Base-by-base conservation (phyloP, 2,888 invertebrate genomes). In the Sphinx pinastri region DNA sequence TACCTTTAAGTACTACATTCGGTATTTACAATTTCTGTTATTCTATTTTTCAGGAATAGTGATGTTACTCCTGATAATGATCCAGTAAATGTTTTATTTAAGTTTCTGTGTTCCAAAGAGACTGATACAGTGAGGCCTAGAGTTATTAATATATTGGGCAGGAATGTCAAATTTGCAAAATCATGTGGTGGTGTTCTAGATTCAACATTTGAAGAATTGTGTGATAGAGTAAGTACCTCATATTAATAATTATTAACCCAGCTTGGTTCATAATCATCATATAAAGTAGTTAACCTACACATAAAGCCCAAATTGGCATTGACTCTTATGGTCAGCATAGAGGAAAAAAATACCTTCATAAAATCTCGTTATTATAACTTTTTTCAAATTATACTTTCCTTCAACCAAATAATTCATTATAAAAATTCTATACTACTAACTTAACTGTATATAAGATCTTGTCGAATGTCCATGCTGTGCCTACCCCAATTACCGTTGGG, bases 171-270 rank as follows among this genome's bases (percentile, higher is more conserved):
- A 7, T 98, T 99, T 86, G 95, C 96, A 0, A 98, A 96, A 88
- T 97, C 99, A 19, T 99, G 99, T 91, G 99, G 99, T 0, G 96
- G 97, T 85, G 96, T 99, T 57, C 93, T 99, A 74, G 98, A 99
- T 88, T 96, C 97, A 49, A 96, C 96, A 2, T 99, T 99, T 91
- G 95, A 95, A 25, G 99, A 99, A 89, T 94, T 99, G 68, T 99
- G 99, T 92, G 96, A 97, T 86, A 95, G 98, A 87, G 98, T 98
- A 94, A 92, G 94, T 88, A 73, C 55, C 10, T n/a, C 8, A 10
- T 54, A n/a, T n/a, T 54, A 16, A 52, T n/a, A n/a, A 52, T 52
- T 52, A 25, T 68, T 58, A 51, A 69, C 0, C 25, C n/a, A 52
- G 25, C 25, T 25, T 25, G 25, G 2, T 25, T 25, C 25, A 25